Evolutionary conservation across 2,888 invertebrate genomes (phyloP).

Genomic region (Pachydiplax longipennis): DNA sequence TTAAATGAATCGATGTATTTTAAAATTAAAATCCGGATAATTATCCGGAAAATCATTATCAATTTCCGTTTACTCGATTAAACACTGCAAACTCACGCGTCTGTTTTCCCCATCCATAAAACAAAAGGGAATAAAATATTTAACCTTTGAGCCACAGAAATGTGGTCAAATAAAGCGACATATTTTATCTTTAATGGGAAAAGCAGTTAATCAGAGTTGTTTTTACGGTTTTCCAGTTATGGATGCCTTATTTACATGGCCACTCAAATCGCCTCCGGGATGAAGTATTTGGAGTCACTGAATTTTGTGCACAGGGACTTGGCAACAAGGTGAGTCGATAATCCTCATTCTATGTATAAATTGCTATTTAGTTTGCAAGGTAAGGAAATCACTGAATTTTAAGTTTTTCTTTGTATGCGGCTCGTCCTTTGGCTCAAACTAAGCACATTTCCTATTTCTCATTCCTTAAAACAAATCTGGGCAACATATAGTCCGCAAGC

Average conservation of each 20-base stretch:
- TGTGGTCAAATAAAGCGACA: not conserved
- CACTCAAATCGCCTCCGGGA: conserved; percentile 86
- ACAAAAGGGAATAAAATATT: not conserved
- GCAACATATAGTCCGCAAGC: too few species aligned
- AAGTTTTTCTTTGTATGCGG: too few species aligned
- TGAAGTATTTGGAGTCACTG: conserved; percentile 87
- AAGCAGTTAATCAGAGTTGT: conserved; percentile 5
- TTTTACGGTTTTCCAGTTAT: conserved; percentile 66
- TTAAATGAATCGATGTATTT: not conserved
- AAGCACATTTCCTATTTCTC: too few species aligned
- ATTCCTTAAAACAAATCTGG: too few species aligned
- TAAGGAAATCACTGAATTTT: too few species aligned
- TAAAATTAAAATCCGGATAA: not conserved
- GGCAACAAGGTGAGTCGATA: conserved; percentile 73
- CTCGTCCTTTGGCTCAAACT: too few species aligned
- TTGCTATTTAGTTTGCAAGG: too few species aligned
- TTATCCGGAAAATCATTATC: not conserved
- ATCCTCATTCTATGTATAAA: not conserved
- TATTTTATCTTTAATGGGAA: not conserved
- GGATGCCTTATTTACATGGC: conserved; percentile 87
- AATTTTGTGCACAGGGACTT: conserved; percentile 87
- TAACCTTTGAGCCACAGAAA: not conserved
- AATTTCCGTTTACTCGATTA: too few species aligned
- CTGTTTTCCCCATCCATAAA: not conserved
- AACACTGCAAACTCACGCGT: not conserved